Evolutionary conservation across 2,113 vertebrate species (phyloP).

Genomic region (Barnardius zonarius): DNA sequence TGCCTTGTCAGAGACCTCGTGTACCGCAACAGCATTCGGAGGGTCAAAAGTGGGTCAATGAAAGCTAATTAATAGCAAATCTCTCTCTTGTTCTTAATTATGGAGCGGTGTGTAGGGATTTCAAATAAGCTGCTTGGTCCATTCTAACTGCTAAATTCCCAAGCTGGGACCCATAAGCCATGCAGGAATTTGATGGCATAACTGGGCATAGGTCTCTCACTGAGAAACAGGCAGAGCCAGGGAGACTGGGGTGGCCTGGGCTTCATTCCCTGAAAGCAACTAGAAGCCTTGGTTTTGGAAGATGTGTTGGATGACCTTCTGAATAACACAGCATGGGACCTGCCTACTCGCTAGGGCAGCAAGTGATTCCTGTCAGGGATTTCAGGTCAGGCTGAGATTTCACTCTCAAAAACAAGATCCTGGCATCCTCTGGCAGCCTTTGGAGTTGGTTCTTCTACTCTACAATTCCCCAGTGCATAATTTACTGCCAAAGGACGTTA

Average conservation of each 20-base stretch:
- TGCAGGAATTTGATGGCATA: background rate
- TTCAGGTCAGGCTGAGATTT: background rate
- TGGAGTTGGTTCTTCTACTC: background rate
- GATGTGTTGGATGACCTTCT: background rate
- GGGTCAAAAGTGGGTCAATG: slow-evolving; percentile 46
- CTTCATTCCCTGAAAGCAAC: background rate
- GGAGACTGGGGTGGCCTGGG: background rate
- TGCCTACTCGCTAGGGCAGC: background rate
- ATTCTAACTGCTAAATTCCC: background rate
- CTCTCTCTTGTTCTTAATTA: slow-evolving; percentile 43
- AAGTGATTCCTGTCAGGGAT: background rate
- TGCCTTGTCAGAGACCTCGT: background rate
- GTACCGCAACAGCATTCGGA: background rate
- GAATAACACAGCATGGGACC: background rate
- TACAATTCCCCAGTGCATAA: background rate
- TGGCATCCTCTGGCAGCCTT: background rate
- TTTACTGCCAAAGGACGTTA: background rate
- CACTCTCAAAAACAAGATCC: background rate
- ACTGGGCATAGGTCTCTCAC: background rate
- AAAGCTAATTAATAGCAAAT: slow-evolving; percentile 51
- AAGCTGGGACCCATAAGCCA: background rate
- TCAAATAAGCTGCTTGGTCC: background rate
- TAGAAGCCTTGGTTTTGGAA: background rate
- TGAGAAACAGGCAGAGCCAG: background rate
- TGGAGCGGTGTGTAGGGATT: background rate